Base-by-base conservation (phyloP, 2,113 vertebrate species). In the Pontoporia blainvillei region DNA sequence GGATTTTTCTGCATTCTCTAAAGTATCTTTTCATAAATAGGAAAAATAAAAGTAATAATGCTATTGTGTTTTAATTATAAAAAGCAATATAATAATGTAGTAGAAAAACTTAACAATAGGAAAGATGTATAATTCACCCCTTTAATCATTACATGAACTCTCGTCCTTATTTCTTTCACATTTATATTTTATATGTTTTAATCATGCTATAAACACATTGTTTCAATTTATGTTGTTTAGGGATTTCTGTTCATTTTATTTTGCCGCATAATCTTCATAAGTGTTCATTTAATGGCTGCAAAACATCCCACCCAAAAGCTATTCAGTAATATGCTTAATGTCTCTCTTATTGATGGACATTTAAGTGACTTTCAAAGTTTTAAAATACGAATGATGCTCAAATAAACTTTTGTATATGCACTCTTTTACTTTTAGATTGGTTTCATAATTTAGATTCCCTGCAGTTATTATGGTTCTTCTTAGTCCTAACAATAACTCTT, bases 51-150 rank as follows among this genome's bases (percentile, higher is more conserved):
- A 89, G 8, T 86, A 90, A 86, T 83, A 92, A 94, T 36, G 23
- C 29, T 67, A 92, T 39, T 59, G 39, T 87, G 62, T 94, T 96
- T 96, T 95, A 91, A 92, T 90, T 92, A 94, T 54, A 83, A 96
- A 91, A 94, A 71, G 29, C 49, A 87, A 90, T 79, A 66, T 39
- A 91, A 93, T 83, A 90, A 93, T 83, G 5, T 49, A 64, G 91
- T 75, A 29, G 92, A 95, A 91, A 87, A 76, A 49, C 23, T 82
- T 83, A 89, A 66, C 41, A 83, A 39, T 25, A 86, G 44, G 29
- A 95, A 88, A 93, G 29, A 90, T 57, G 1, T 78, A 85, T 86
- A 75, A 83, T 9, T 92, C 57, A 73, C 61, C 31, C 4, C 61
- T 95, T 25, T 64, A 76, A 64, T 10, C 44, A 71, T 92, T 72